Base-by-base conservation (phyloP, 2,797 vertebrate species). In the Melanotaenia parkinsoni region DNA sequence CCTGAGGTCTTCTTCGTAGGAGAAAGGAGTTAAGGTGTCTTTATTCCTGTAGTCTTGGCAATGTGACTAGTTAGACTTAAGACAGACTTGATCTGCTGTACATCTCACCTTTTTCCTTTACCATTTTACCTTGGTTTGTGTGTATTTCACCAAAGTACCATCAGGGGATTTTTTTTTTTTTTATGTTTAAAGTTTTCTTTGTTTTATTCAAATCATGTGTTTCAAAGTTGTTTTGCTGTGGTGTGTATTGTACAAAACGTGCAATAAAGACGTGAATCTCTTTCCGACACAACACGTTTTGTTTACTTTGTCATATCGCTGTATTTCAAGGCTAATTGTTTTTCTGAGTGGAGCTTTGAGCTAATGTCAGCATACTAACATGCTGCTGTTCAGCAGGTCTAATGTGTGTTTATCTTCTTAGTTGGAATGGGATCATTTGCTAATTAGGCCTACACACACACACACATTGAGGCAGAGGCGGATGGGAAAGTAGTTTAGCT, bases 251-350 rank as follows among this genome's bases (percentile, higher is more conserved):
- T 91, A 74, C 60, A 65, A 81, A 82, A 76, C n/a, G 77, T 91
- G 88, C 87, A 92, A 92, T 91, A 90, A 93, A 92, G 59, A 81
- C 71, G 0, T 50, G 50, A 65, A 76, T 68, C 58, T 79, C 32
- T 43, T 11, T 64, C 43, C 12, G 43, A 14, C 4, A 0, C 60
- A 67, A 2, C 28, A n/a, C 13, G 1, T 1, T 40, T 50, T 64
- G 2, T 67, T 0, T 37, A 47, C 38, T 47, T 35, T 60, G 32
- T 67, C 32, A 62, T 4, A 32, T 54, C 13, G 8, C 18, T 60
- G 3, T 32, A 33, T 35, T 47, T 45, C 11, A 18, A 54, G 13
- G n/a, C 12, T 13, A 59, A 5, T n/a, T 5, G 22, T 56, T 14
- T 57, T 24, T 3, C n/a, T 13, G 3, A 20, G 40, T n/a, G 45